phyloP scores from a whole-genome alignment of 2,888 invertebrate genomes.

The Luperina nickerlii region DNA sequence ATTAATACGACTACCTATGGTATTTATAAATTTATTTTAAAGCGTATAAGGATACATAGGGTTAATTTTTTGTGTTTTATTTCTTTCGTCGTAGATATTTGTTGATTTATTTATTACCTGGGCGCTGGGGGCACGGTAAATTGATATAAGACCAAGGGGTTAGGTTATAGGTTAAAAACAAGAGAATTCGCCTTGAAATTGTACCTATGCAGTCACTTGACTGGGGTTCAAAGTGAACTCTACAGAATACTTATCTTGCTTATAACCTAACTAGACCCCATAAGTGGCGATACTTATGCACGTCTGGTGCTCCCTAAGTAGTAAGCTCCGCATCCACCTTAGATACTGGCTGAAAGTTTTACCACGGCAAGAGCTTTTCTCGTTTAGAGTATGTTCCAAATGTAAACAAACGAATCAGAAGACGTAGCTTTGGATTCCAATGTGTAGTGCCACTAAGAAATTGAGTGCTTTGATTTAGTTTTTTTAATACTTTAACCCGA shows the following conservation, averaged over 20 bases:
- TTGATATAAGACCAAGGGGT: too few relatives aligned
- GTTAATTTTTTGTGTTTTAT: too few relatives aligned
- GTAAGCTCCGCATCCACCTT: neutral
- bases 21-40: too few relatives aligned
- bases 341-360: neutral
- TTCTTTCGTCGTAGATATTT: too few relatives aligned
- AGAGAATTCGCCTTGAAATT: too few relatives aligned
- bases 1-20: too few relatives aligned
- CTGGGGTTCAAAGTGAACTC: constrained; percentile 7
- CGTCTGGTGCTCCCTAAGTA: constrained; percentile 1
- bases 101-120: too few relatives aligned
- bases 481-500: neutral
- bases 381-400: neutral
- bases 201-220: neutral
- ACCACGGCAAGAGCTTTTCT: neutral
- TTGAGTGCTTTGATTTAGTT: too few relatives aligned
- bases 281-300: constrained; percentile 27
- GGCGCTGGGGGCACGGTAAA: too few relatives aligned
- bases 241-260: constrained; percentile 16
- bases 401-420: neutral
- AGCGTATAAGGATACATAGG: too few relatives aligned
- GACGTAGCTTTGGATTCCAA: neutral
- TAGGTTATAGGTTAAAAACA: too few relatives aligned
- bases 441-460: neutral
- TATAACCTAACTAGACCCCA: constrained; percentile 23